Percentiles rank a stretch among this genome's conserved stretches.
Evolutionary conservation across 2,113 vertebrate species (phyloP).

Genomic region (Elephantulus edwardii): DNA sequence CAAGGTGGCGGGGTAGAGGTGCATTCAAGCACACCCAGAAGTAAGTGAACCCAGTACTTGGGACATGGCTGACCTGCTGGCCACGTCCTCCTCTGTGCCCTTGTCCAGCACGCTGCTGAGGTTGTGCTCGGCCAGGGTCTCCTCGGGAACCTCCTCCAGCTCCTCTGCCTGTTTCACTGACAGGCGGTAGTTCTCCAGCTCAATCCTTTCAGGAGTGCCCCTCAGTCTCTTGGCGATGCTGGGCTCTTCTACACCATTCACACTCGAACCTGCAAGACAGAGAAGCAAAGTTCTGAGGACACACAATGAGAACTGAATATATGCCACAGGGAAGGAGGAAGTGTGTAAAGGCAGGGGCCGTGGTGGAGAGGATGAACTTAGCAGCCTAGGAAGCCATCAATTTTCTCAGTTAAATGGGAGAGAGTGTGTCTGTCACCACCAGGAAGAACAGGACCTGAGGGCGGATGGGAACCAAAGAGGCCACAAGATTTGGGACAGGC

Average conservation of each 20-base stretch:
- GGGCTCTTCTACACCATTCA: slow-evolving; percentile 94
- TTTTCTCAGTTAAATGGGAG: slow-evolving; percentile 37
- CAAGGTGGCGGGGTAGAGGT: neutral
- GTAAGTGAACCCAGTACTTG: too few relatives aligned
- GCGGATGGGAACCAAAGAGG: slow-evolving; percentile 10
- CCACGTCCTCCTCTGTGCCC: slow-evolving; percentile 87
- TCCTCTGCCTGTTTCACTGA: slow-evolving; percentile 92
- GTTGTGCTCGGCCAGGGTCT: slow-evolving; percentile 97
- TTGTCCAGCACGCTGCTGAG: slow-evolving; percentile 96
- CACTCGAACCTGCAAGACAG: slow-evolving; percentile 80
- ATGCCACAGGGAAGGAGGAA: neutral
- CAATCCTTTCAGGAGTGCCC: slow-evolving; percentile 95
- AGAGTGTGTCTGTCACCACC: neutral
- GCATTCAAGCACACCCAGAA: neutral
- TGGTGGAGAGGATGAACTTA: slow-evolving; percentile 52
- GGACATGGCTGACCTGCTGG: slow-evolving; percentile 89
- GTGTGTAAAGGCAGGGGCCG: neutral
- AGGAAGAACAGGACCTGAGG: slow-evolving; percentile 48
- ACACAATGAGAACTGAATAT: fast-evolving
- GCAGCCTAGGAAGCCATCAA: neutral
- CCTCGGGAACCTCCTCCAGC: slow-evolving; percentile 96
- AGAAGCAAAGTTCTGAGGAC: neutral
- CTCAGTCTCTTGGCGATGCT: slow-evolving; percentile 91
- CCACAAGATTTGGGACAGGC: neutral
- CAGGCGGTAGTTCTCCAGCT: slow-evolving; percentile 96